A percentile compares a stretch with the other conserved stretches of the same genome.
Evolutionary conservation across 2,113 vertebrate species (phyloP).

Genomic region (Ia io): DNA sequence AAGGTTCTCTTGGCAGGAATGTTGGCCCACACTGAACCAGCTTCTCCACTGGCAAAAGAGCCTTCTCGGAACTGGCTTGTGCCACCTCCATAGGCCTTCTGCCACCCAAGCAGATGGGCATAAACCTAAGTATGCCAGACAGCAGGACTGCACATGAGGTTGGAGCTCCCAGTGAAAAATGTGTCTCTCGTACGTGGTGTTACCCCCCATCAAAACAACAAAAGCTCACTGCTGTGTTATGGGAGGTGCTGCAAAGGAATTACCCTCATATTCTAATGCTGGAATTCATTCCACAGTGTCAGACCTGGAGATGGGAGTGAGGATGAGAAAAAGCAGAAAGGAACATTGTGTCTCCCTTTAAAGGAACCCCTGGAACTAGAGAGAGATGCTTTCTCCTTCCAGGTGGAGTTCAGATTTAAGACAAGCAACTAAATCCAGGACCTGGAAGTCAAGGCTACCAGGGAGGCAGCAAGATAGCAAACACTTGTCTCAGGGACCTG

Average conservation of each 20-base stretch:
- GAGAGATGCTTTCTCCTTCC: background rate
- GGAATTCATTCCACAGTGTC: background rate
- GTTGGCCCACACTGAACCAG: background rate
- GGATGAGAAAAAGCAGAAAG: background rate
- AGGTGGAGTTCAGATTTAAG: constrained; percentile 2
- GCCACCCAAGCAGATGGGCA: constrained; percentile 54
- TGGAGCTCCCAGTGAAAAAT: background rate
- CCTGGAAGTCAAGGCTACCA: background rate
- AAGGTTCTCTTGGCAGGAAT: constrained; percentile 51
- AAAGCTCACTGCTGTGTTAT: background rate
- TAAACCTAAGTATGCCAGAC: background rate
- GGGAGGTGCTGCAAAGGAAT: background rate
- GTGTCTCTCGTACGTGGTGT: background rate
- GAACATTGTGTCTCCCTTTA: background rate
- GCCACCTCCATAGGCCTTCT: background rate
- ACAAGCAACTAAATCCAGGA: background rate
- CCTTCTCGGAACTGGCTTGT: background rate
- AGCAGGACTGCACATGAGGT: background rate
- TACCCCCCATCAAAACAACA: background rate
- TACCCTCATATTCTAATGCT: background rate
- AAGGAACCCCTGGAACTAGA: background rate
- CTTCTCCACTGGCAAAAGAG: background rate
- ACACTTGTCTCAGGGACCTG: background rate
- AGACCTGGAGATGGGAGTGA: background rate
- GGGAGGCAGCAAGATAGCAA: background rate